A percentile compares a stretch with the other conserved stretches of the same genome.
Conservation (phyloP, 2,113 vertebrate species). For the Leucopternis melanops region DNA sequence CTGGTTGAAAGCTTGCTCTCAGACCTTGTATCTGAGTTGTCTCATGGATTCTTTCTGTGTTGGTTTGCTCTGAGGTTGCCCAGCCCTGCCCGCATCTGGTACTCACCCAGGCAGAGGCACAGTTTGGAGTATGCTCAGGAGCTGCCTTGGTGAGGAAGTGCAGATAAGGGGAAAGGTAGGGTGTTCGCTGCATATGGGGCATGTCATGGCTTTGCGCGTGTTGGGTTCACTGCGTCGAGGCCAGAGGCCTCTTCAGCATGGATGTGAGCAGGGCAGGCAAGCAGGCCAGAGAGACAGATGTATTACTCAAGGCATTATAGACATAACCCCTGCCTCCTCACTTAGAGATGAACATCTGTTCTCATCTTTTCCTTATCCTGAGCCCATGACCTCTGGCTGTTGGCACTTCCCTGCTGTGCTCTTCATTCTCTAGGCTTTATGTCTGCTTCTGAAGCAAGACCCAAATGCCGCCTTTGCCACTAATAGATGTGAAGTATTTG, state of each 20-base stretch:
- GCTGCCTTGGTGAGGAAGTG: background rate
- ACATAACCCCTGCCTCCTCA: background rate
- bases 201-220: background rate
- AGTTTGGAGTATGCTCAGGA: background rate
- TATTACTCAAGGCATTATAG: background rate
- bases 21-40: background rate
- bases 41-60: background rate
- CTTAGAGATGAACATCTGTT: background rate
- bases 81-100: background rate
- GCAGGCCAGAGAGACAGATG: background rate
- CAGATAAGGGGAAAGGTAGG: background rate
- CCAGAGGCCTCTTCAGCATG: background rate
- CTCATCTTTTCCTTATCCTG: background rate
- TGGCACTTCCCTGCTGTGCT: background rate
- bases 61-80: background rate
- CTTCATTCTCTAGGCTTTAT: background rate
- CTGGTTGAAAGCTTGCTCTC: background rate
- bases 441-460: constrained; percentile 25
- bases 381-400: background rate
- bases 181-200: background rate
- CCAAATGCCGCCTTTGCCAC: background rate
- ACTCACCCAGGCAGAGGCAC: background rate
- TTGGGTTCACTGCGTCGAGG: background rate
- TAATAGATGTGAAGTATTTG: too few species aligned
- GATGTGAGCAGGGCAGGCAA: background rate